Evolutionary conservation across 2,888 invertebrate species (phyloP).

Genomic region (Linnaemya tessellans): DNA sequence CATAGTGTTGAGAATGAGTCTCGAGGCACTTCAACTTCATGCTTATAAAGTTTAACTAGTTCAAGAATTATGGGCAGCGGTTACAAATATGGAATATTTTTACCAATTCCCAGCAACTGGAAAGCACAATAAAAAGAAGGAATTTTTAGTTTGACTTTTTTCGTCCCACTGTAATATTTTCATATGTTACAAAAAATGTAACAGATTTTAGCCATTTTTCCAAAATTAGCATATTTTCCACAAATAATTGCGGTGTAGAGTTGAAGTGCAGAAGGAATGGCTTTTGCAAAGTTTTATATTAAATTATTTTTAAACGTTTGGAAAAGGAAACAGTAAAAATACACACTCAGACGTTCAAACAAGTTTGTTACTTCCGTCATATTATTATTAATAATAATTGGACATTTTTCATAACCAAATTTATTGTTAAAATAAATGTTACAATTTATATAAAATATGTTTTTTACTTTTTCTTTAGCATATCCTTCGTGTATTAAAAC

Average conservation of each 20-base stretch:
- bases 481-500: constrained; percentile 6
- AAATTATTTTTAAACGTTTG: not conserved
- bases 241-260: not conserved
- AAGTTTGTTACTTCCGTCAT: not conserved
- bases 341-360: not conserved
- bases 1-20: too few relatives aligned
- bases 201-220: not conserved
- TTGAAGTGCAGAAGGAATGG: not conserved
- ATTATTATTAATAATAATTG: constrained; percentile 48
- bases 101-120: too few relatives aligned
- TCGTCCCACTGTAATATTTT: not conserved
- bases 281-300: not conserved
- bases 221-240: constrained; percentile 1
- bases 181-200: not conserved
- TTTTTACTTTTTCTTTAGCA: not conserved
- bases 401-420: constrained; percentile 47
- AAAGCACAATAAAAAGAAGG: too few relatives aligned
- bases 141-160: too few relatives aligned
- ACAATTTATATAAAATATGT: not conserved
- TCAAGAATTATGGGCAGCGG: too few relatives aligned
- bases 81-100: too few relatives aligned
- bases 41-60: too few relatives aligned
- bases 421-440: constrained; percentile 31
- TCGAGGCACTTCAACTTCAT: too few relatives aligned
- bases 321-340: not conserved